Evolutionary conservation across 2,797 vertebrate genomes (phyloP).

Genomic region (Pseudopleuronectes americanus): DNA sequence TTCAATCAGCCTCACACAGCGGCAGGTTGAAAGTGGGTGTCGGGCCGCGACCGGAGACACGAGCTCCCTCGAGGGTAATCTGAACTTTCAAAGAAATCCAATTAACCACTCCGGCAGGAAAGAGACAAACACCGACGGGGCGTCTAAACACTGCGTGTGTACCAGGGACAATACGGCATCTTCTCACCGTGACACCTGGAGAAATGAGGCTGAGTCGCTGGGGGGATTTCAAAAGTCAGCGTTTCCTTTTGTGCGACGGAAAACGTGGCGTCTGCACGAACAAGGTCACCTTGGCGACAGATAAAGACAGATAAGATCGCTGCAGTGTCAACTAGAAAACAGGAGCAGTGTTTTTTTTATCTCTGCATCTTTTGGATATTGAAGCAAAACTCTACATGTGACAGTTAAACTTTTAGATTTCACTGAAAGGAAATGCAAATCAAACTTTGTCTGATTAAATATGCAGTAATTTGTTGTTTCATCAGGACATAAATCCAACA

Average conservation of each 20-base stretch:
- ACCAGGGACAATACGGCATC: conserved; percentile 45
- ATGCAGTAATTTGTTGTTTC: no score
- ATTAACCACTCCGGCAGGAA: conserved; percentile 69
- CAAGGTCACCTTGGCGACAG: conserved; percentile 2
- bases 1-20: conserved; percentile 65
- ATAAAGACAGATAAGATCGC: conserved; percentile 11
- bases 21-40: conserved; percentile 43
- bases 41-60: conserved; percentile 49
- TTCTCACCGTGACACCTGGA: conserved; percentile 47
- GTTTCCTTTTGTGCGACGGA: conserved; percentile 41
- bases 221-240: conserved; percentile 48
- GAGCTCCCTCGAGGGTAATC: conserved; percentile 63
- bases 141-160: conserved; percentile 44
- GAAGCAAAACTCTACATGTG: no score
- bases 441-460: no score
- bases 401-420: no score
- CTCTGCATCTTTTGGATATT: no score
- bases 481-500: no score
- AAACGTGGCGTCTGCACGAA: conserved; percentile 30
- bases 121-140: conserved; percentile 62
- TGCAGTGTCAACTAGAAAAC: conserved; percentile 7
- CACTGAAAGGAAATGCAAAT: no score
- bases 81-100: conserved; percentile 78
- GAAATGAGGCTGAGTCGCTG: conserved; percentile 40
- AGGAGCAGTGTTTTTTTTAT: not conserved